Base-by-base conservation (phyloP, 53 echinoderm and acorn worm genomes). In the Arbacia lixula region DNA sequence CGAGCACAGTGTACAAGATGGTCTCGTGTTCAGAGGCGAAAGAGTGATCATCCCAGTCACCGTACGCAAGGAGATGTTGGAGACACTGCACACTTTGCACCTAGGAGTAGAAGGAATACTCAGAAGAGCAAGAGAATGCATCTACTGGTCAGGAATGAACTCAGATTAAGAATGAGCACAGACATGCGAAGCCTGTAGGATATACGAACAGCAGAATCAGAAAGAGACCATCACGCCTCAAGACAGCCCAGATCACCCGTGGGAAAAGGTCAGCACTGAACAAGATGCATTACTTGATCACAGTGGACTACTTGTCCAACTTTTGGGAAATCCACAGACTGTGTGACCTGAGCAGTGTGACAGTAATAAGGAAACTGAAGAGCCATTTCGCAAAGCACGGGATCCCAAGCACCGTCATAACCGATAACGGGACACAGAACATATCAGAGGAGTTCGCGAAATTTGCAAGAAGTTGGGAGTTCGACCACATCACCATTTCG, bases 71-170 rank as follows among this genome's bases (percentile, higher is more conserved):
- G 69, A 82, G 33, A 87, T 87, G 71, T 16, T 64, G 4, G 22
- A 81, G 25, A 54, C 64, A 24, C 24, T 87, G 17, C 80, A 88
- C 54, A 28, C 53, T 12, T 82, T 61, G 29, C 76, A 76, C 30
- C 53, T 82, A 11, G 79, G 86, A 32, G 22, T 83, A 28, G 72
- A 82, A 30, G 71, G 83, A 33, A 82, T 30, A 4, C 60, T 82
- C 19, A 66, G 60, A 36, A 60, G 82, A 24, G 87, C 79, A 8
- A 38, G 87, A 38, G 84, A 90, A 36, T 72, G 63, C 21, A 9
- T 90, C 20, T 83, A 55, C 72, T 90, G 91, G 87, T 84, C 88
- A 1, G 34, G 66, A 31, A 88, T 82, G 69, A 71, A 42, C 31
- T 5, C 14, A 40, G 69, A 82, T 14, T 69, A 58, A 25, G 0